Conservation (phyloP, 2,888 invertebrate species). For the Adineta ricciae region DNA sequence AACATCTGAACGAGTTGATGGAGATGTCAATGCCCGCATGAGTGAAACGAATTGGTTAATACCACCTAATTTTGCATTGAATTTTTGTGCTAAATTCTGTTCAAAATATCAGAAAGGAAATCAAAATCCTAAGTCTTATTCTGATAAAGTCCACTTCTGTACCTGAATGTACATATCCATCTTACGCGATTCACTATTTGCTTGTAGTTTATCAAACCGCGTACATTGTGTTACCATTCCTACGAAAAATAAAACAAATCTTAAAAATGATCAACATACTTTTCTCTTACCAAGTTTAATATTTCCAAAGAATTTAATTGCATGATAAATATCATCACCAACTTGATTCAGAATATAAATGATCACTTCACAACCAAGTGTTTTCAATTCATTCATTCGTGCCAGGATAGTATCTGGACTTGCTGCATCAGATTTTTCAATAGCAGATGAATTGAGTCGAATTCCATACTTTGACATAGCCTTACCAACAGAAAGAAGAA, state of each 20-base stretch:
- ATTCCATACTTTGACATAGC: not conserved
- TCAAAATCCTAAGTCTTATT: too few relatives aligned
- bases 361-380: not conserved
- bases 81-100: constrained; percentile 18
- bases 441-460: not conserved
- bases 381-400: not conserved
- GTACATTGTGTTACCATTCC: not conserved
- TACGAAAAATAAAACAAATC: too few relatives aligned
- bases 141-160: too few relatives aligned
- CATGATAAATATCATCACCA: not conserved
- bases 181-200: not conserved
- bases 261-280: too few relatives aligned
- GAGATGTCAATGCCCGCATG: not conserved
- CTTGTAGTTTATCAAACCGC: not conserved
- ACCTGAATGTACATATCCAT: not conserved
- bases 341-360: not conserved
- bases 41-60: not conserved
- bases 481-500: not conserved
- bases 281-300: not conserved
- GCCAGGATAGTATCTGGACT: not conserved
- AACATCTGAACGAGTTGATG: not conserved
- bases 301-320: not conserved
- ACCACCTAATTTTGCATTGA: constrained; percentile 21
- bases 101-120: not conserved
- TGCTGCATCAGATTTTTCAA: not conserved